phyloP scores from a whole-genome alignment of 2,888 invertebrate genomes.

The Rugalucina vietnamica region DNA sequence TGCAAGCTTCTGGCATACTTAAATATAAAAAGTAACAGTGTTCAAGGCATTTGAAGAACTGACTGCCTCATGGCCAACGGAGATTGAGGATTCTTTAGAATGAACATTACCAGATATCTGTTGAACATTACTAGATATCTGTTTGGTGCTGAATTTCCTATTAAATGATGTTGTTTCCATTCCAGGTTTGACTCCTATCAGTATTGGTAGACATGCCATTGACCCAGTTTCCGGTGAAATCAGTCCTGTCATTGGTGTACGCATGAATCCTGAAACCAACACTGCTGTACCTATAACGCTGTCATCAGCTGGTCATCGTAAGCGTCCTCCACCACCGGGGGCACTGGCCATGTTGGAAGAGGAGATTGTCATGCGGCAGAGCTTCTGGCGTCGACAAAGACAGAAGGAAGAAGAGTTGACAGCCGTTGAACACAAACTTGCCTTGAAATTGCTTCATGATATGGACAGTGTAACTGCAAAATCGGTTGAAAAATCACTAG shows the following conservation, averaged over 20 bases:
- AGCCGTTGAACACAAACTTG: conserved; percentile 71
- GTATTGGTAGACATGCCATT: conserved; percentile 78
- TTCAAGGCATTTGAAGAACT: too few relatives aligned
- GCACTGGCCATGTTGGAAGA: conserved; percentile 80
- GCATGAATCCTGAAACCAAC: conserved; percentile 76
- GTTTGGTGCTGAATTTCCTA: too few relatives aligned
- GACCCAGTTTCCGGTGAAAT: conserved; percentile 81
- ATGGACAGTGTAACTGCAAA: conserved; percentile 72
- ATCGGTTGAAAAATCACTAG: conserved; percentile 61
- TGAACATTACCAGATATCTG: too few relatives aligned
- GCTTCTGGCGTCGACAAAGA: conserved; percentile 81
- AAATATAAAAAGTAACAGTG: too few relatives aligned
- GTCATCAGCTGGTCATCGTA: conserved; percentile 77
- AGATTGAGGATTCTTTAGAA: too few relatives aligned
- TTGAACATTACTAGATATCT: too few relatives aligned
- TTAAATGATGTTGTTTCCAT: too few relatives aligned
- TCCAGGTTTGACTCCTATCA: conserved; percentile 80
- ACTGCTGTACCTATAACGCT: conserved; percentile 80
- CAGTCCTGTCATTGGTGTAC: conserved; percentile 79
- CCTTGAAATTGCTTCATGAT: conserved; percentile 72
- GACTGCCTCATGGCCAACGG: too few relatives aligned
- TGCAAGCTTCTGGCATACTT: too few relatives aligned
- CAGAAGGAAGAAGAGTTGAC: conserved; percentile 78
- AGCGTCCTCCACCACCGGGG: conserved; percentile 79
- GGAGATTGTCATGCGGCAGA: conserved; percentile 77